These are phyloP conservation scores for Dreissena rostriformis DNA, from an alignment of 1,140 invertebrate genomes.

Conservation along the genomic window DNA sequence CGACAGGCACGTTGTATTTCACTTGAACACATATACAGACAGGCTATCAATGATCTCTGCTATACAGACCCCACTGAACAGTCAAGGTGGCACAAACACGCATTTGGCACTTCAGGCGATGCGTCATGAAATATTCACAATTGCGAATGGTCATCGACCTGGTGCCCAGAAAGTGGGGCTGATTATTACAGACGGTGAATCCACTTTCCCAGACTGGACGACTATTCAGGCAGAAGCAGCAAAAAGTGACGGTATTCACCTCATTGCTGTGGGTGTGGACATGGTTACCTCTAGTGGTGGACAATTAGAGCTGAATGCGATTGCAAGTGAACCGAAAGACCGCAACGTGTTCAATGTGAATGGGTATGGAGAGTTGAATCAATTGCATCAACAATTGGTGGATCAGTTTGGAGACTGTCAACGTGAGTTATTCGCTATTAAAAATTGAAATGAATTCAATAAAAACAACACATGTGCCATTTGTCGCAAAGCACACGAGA, in stretches of 20 bases:
- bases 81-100: background rate
- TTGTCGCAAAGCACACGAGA: too few species aligned
- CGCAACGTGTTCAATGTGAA: background rate
- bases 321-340: background rate
- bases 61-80: background rate
- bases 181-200: constrained; percentile 6
- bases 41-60: background rate
- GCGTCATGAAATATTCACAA: background rate
- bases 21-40: background rate
- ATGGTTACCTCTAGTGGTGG: background rate
- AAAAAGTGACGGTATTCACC: background rate
- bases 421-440: background rate
- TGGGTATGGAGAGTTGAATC: background rate
- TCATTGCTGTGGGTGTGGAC: background rate
- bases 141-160: background rate
- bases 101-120: background rate
- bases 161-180: background rate
- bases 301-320: background rate
- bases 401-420: background rate
- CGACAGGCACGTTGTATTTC: background rate
- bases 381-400: background rate
- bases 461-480: too few species aligned
- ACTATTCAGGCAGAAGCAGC: background rate
- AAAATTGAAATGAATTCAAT: too few species aligned
- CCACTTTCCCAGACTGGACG: background rate